Conservation (phyloP, 2,113 vertebrate species). For the Cephalopterus ornatus region DNA sequence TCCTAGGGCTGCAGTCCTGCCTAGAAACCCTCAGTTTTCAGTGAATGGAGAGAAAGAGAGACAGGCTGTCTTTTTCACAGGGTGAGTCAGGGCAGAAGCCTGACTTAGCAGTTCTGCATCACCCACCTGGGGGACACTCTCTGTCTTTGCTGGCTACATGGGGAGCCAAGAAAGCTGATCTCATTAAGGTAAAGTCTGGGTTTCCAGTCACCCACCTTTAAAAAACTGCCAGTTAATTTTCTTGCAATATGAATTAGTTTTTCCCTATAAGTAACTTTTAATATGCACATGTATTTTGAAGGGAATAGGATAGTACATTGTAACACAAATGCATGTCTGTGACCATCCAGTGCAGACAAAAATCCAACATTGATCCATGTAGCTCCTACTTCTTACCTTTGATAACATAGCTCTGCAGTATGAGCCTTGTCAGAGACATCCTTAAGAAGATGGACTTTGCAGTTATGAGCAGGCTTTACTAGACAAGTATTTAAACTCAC, state of each 20-base stretch:
- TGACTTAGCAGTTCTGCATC: not conserved
- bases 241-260: not conserved
- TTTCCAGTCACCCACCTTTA: not conserved
- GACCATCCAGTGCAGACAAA: not conserved
- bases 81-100: not conserved
- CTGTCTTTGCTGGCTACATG: not conserved
- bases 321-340: not conserved
- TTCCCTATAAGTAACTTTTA: not conserved
- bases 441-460: not conserved
- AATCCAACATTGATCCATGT: not conserved
- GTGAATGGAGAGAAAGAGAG: not conserved
- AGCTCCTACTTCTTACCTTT: not conserved
- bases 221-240: not conserved
- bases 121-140: not conserved
- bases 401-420: not conserved
- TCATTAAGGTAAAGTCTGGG: not conserved
- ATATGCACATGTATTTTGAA: not conserved
- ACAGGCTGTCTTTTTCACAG: not conserved
- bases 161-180: not conserved
- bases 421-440: not conserved
- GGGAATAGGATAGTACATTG: not conserved
- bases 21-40: not conserved
- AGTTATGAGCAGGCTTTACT: not conserved
- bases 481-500: not conserved
- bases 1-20: not conserved